Percentiles rank a stretch among this genome's conserved stretches.
These are phyloP conservation scores for Drosophila aldrichi DNA, from an alignment of 2,888 invertebrate genomes.

Conservation along the genomic window DNA sequence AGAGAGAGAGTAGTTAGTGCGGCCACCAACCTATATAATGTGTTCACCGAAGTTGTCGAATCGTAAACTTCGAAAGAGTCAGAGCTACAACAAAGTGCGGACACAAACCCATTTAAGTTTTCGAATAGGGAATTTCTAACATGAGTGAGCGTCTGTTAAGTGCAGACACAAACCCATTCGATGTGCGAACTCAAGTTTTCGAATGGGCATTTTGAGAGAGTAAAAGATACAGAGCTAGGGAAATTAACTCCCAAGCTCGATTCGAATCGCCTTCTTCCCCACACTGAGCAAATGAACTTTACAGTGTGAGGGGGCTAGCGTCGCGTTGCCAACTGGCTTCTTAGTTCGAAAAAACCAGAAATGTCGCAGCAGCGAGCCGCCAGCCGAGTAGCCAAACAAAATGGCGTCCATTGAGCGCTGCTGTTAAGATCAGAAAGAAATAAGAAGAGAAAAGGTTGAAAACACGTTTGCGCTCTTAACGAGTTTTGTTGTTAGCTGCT, in stretches of 20 bases:
- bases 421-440: conserved; percentile 51
- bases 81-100: background rate
- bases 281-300: conserved; percentile 47
- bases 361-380: conserved; percentile 44
- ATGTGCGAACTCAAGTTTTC: background rate
- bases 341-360: conserved; percentile 63
- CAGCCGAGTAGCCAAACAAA: conserved; percentile 53
- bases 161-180: background rate
- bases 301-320: conserved; percentile 4
- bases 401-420: conserved; percentile 62
- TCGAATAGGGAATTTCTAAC: background rate
- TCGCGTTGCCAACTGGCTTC: conserved; percentile 39
- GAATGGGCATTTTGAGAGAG: conserved; percentile 1
- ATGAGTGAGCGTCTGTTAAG: background rate
- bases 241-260: conserved; percentile 39
- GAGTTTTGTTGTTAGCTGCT: conserved; percentile 50
- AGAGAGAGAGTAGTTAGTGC: background rate
- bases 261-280: conserved; percentile 23
- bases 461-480: conserved; percentile 75
- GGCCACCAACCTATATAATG: background rate
- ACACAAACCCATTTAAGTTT: background rate
- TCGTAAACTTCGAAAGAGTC: background rate
- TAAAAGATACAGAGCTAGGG: conserved; percentile 12
- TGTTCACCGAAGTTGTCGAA: background rate
- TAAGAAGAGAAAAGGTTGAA: conserved; percentile 52